Conservation (phyloP, 2,797 vertebrate genomes). For the Acipenser transmontanus region DNA sequence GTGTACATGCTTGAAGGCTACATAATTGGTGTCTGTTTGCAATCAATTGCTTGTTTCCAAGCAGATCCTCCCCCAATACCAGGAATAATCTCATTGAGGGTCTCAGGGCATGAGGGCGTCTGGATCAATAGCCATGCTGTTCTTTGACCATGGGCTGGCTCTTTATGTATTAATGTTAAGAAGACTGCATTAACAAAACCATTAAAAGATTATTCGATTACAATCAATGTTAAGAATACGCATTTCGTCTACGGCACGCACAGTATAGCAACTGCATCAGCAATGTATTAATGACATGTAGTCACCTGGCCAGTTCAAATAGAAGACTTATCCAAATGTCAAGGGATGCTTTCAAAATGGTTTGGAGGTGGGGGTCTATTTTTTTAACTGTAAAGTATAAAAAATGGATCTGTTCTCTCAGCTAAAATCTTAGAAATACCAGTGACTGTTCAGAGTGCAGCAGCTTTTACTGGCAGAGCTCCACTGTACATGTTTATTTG, state of each 20-base stretch:
- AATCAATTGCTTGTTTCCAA: constrained; percentile 21
- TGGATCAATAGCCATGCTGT: constrained; percentile 27
- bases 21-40: constrained; percentile 23
- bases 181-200: no score
- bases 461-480: constrained; percentile 19
- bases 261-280: no score
- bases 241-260: no score
- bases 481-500: constrained; percentile 8
- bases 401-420: constrained; percentile 32
- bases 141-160: constrained; percentile 13
- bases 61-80: constrained; percentile 21
- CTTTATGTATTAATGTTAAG: constrained; percentile 5
- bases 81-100: constrained; percentile 24
- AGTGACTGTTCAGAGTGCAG: constrained; percentile 16
- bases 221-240: no score
- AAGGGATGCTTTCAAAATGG: no score
- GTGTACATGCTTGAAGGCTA: constrained; percentile 6
- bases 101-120: constrained; percentile 24
- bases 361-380: constrained; percentile 31
- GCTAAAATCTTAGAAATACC: constrained; percentile 19
- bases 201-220: no score
- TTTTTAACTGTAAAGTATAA: constrained; percentile 36
- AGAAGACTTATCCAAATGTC: no score
- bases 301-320: no score
- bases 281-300: no score